Evolutionary conservation across 2,888 invertebrate species (phyloP), one percentile per base, ranked within the genome.

Genomic region (Caenorhabditis afra): DNA sequence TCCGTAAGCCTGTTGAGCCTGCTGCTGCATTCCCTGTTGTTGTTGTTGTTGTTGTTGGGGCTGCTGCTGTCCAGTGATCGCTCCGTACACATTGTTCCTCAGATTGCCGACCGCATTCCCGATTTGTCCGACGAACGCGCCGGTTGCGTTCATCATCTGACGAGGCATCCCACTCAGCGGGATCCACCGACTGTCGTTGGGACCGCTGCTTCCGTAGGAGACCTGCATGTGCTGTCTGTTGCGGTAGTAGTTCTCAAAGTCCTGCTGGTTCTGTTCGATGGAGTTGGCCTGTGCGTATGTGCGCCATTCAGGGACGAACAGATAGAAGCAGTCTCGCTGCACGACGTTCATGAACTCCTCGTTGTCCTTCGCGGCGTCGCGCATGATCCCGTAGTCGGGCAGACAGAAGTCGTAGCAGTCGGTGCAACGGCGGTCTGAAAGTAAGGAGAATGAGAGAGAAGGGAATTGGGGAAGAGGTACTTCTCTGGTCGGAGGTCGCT

Each of bases 221-320:
- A 74, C 74, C 18, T 79, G 79, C 61, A 79, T 55, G 55, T 79
- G 73, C 47, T 79, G 79, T 14, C 84, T 73, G 49, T 79, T 82
- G 14, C 83, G 84, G 67, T 87, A 87, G 64, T 83, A 87, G 11
- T 74, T 66, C 61, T 87, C 85, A 47, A 85, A 87, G 70, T 87
- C 87, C 7, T 80, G 82, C 52, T 87, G 86, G 55, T 87, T 85
- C 84, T 87, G 87, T 22, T 86, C 84, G 16, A 79, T 80, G 10
- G 81, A 79, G 53, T 81, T 82, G 8, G 83, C 77, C 52, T 87
- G 87, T 1, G 89, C 88, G 58, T 81, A 90, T 8, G 80, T 76
- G 29, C 88, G 73, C 88, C 89, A 90, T 55, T 89, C 89, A 8
- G 89, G 88, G 8, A 89, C 88, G 52, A 87, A 89, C 20, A 89